Conservation (phyloP, 1,140 invertebrate species). For the Octopus sinensis region DNA sequence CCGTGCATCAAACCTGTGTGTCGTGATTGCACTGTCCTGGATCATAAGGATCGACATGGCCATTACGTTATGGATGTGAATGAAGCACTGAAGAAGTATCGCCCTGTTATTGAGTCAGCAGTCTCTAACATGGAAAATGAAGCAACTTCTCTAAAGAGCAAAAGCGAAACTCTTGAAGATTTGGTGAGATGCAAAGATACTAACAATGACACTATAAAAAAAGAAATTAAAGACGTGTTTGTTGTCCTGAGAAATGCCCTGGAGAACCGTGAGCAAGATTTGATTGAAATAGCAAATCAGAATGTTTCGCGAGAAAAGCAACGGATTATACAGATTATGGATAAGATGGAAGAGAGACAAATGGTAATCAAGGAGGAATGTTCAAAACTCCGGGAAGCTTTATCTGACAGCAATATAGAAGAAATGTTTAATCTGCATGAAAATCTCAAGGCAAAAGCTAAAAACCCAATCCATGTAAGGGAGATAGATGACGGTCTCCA, state of each 20-base stretch:
- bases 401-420: conserved; percentile 35
- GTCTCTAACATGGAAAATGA: conserved; percentile 37
- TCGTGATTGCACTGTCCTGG: conserved; percentile 46
- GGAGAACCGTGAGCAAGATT: conserved; percentile 29
- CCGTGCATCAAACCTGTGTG: conserved; percentile 39
- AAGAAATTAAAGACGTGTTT: conserved; percentile 33
- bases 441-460: background rate
- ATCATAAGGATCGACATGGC: conserved; percentile 42
- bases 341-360: conserved; percentile 25
- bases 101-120: conserved; percentile 34
- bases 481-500: conserved; percentile 39
- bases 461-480: conserved; percentile 23
- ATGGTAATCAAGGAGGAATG: conserved; percentile 24
- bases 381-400: conserved; percentile 26
- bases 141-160: conserved; percentile 28
- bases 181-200: conserved; percentile 30
- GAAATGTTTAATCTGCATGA: conserved; percentile 32
- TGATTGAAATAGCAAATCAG: conserved; percentile 31
- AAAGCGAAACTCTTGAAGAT: conserved; percentile 28
- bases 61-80: conserved; percentile 44
- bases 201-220: conserved; percentile 25
- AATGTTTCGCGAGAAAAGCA: conserved; percentile 35
- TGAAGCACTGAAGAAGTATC: conserved; percentile 35
- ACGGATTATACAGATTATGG: conserved; percentile 34
- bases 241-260: conserved; percentile 29